A percentile compares a stretch with the other conserved stretches of the same genome.
These are phyloP conservation scores for Galagoides demidoff DNA, from an alignment of 2,797 vertebrate genomes.

Conservation along the genomic window DNA sequence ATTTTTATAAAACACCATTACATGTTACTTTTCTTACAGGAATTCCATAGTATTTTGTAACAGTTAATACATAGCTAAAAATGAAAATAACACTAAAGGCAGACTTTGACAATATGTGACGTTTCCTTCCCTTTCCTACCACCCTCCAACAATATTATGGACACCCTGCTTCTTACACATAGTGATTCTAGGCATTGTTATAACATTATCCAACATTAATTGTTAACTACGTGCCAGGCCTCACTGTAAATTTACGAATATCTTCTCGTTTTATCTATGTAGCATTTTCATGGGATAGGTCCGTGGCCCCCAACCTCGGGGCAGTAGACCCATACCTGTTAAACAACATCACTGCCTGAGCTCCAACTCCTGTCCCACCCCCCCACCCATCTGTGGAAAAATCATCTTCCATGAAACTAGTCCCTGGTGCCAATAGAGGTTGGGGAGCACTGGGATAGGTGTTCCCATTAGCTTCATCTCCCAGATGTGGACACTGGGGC, in stretches of 20 bases:
- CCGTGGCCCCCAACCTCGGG: too few relatives aligned
- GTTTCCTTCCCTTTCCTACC: not conserved
- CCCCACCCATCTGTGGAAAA: too few relatives aligned
- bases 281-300: not conserved
- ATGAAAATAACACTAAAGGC: not conserved
- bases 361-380: too few relatives aligned
- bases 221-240: not conserved
- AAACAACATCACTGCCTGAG: too few relatives aligned
- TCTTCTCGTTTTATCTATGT: not conserved
- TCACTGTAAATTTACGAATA: not conserved
- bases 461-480: conserved; percentile 12
- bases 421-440: too few relatives aligned
- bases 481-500: not conserved
- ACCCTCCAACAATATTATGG: not conserved
- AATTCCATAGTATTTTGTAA: not conserved
- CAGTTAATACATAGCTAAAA: not conserved
- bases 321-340: too few relatives aligned
- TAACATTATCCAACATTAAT: not conserved
- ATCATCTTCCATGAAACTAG: too few relatives aligned
- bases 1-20: not conserved
- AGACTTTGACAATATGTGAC: not conserved
- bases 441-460: not conserved
- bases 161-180: not conserved
- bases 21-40: not conserved
- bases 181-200: not conserved